A percentile compares a stretch with the other conserved stretches of the same genome.
phyloP scores from a whole-genome alignment of 2,113 vertebrate species.

The Hippocampus abdominalis region DNA sequence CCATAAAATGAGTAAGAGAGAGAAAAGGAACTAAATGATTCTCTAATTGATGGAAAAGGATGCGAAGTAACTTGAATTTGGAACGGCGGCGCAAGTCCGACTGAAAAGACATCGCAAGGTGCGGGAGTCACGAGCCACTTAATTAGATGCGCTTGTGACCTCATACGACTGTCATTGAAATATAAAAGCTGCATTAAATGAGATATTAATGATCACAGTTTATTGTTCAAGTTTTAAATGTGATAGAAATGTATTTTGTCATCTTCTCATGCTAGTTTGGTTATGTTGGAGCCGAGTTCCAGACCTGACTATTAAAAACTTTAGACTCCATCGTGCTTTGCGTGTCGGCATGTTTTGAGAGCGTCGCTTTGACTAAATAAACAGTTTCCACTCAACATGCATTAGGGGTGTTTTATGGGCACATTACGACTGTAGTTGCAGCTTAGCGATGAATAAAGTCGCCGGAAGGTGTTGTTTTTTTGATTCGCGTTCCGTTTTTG shows the following conservation, averaged over 20 bases:
- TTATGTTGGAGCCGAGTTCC: not conserved
- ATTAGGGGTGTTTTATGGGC: not conserved
- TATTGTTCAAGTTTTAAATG: not conserved
- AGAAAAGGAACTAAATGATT: not conserved
- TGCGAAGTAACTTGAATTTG: too few species aligned
- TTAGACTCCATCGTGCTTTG: not conserved
- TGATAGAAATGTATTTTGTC: not conserved
- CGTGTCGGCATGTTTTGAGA: not conserved
- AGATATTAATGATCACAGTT: not conserved
- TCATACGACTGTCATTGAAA: not conserved
- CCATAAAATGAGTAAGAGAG: not conserved
- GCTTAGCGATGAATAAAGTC: not conserved
- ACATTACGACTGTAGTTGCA: not conserved
- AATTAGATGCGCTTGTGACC: not conserved
- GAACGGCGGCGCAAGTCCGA: too few species aligned
- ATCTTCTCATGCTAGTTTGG: not conserved
- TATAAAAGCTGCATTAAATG: not conserved
- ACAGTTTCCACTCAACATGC: not conserved
- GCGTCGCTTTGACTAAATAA: not conserved
- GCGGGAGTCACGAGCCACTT: not conserved
- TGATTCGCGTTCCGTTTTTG: not conserved
- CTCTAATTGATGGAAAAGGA: not conserved
- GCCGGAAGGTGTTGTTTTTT: not conserved
- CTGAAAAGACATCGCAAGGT: too few species aligned
- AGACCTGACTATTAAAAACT: too few species aligned